Base-by-base conservation (phyloP, 1,140 invertebrate species). In the Zaprionus davidi region DNA sequence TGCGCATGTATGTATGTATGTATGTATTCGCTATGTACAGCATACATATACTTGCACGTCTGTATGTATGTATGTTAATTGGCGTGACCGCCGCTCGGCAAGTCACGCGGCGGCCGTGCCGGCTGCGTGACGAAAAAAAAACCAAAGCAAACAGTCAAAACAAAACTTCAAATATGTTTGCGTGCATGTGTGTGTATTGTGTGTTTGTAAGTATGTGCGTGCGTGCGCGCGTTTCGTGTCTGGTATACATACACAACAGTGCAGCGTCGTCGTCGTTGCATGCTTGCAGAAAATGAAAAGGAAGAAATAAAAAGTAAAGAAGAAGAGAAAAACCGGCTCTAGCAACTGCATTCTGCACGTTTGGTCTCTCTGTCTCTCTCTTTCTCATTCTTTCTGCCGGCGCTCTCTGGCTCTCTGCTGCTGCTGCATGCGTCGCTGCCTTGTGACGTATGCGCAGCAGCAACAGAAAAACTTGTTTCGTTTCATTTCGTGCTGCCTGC, bases 391-490 rank as follows among this genome's bases (percentile, higher is more conserved):
- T 68, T 41, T 20, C 26, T 68, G 9, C 46, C 59, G 51, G 13
- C 49, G 31, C 49, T 15, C 57, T 22, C 7, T 28, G 12, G 17
- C 49, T 24, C 62, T 65, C 58, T 44, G 28, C 56, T 57, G 36
- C 17, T n/a, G 11, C 51, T 76, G 77, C 64, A 64, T 74, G 64
- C 75, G 78, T 78, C 66, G 71, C 75, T 75, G 78, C 78, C 63
- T 74, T 78, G 81, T 87, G 83, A 88, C 83, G 83, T 87, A 87
- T 87, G 84, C 83, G 84, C 83, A 85, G 69, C 82, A 74, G 77
- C 75, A 62, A 59, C 75, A 70, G 66, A 78, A 85, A 84, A 85
- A 84, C 82, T 79, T 38, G 82, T 86, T 86, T 86, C 67, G 81
- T 83, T 69, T 56, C 59, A 49, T 63, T 73, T 78, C 69, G 53